Conservation (phyloP, 2,888 invertebrate genomes). For the Drosophila niveifrons region DNA sequence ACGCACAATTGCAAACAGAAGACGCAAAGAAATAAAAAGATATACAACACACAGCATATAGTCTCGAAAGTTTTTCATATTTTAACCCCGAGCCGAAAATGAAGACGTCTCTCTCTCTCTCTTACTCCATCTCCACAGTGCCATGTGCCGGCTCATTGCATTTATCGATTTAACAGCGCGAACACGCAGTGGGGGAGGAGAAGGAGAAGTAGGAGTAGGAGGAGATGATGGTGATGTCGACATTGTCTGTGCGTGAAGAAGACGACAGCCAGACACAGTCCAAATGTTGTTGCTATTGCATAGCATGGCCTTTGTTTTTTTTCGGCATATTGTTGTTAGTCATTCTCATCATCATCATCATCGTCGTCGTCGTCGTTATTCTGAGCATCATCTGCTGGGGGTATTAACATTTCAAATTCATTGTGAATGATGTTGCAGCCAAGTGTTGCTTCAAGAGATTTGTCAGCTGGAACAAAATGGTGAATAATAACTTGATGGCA, state of each 20-base stretch:
- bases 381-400: slow-evolving; percentile 36
- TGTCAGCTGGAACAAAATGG: slow-evolving; percentile 30
- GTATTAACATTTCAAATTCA: slow-evolving; percentile 59
- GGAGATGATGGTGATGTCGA: slow-evolving; percentile 50
- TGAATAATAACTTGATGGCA: neutral
- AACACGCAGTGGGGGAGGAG: neutral
- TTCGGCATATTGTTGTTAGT: slow-evolving; percentile 66
- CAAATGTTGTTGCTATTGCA: slow-evolving; percentile 41
- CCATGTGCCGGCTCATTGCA: slow-evolving; percentile 67
- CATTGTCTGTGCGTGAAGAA: slow-evolving; percentile 60
- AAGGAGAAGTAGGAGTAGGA: neutral
- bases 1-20: slow-evolving; percentile 66
- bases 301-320: slow-evolving; percentile 24
- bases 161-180: slow-evolving; percentile 73
- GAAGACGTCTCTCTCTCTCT: slow-evolving; percentile 30
- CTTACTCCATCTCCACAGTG: slow-evolving; percentile 13
- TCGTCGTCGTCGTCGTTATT: slow-evolving; percentile 14
- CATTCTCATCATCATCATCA: slow-evolving; percentile 41
- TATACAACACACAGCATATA: neutral
- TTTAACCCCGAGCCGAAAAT: slow-evolving; percentile 39
- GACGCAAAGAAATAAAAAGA: neutral
- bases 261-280: slow-evolving; percentile 30
- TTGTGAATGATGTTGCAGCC: slow-evolving; percentile 42
- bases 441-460: slow-evolving; percentile 51
- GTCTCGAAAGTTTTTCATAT: slow-evolving; percentile 39